Evolutionary conservation across 2,113 vertebrate species (phyloP), one percentile per base, ranked within the genome.

Genomic region (Hucho hucho): DNA sequence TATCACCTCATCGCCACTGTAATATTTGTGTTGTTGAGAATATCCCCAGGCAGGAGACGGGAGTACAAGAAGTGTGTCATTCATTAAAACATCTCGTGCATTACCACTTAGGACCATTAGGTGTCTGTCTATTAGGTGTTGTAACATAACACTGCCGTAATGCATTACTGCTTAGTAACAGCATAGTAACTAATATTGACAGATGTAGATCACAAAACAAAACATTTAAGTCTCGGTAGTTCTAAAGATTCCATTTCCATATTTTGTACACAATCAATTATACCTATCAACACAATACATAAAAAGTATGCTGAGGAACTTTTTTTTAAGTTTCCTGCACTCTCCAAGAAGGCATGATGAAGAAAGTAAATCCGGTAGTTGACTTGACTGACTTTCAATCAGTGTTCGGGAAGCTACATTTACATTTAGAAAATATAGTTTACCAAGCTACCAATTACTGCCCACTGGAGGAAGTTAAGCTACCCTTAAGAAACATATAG

Each of bases 401-500:
- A 49, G 46, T 49, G 66, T 83, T 49, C 43, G 1, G 20, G 24
- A 25, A 77, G 29, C 29, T 32, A 32, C 29, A 32, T 32, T 6
- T 32, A 32, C 29, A 32, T 32, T 32, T 32, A 32, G 29, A 32
- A 6, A 6, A 32, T 32, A 32, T 32, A 32, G 28, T 32, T 32
- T 32, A 32, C 29, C 29, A 32, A 32, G 6, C 29, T 32, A 32
- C 29, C 29, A 32, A 6, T 32, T 32, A 32, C 29, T 32, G 1
- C 29, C 29, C 80, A 67, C 58, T 81, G 74, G 83, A 76, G 79
- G 82, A 90, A 87, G 84, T 86, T 79, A 87, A 81, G 91, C 88
- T 93, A 93, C 89, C 77, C 82, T 81, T 73, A 75, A 77, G 87
- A 32, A 84, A 91, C 91, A 90, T 83, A 86, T 80, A 75, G 81